phyloP scores from a whole-genome alignment of 2,113 vertebrate species.

The Setophaga petechia region DNA sequence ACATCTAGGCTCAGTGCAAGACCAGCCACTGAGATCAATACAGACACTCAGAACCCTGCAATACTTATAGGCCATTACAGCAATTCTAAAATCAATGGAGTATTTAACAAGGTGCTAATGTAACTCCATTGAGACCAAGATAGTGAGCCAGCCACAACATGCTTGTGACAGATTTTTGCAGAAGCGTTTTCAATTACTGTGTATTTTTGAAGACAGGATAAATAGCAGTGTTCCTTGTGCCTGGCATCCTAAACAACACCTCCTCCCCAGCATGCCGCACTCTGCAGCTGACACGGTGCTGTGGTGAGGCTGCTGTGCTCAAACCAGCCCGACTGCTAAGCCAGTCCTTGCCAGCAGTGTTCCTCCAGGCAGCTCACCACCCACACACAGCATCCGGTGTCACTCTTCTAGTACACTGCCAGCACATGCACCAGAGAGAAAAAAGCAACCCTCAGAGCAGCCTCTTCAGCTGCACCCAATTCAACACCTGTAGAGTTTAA shows the following conservation, averaged over 20 bases:
- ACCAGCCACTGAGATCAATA: conserved; percentile 26
- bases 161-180: not conserved
- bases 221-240: not conserved
- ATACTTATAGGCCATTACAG: conserved; percentile 16
- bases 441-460: not conserved
- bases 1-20: not conserved
- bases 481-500: not conserved
- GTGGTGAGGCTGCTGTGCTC: not conserved
- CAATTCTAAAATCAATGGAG: conserved; percentile 36
- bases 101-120: conserved; percentile 45
- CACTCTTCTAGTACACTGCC: not conserved
- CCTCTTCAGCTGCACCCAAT: not conserved
- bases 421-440: not conserved
- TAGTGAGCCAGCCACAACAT: not conserved
- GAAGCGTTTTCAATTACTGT: not conserved
- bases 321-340: not conserved
- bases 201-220: not conserved
- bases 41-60: not conserved
- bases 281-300: not conserved
- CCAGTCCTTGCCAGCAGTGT: not conserved
- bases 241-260: not conserved
- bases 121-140: not conserved
- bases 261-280: not conserved
- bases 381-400: not conserved
- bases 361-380: not conserved